Conservation (phyloP, 2,113 vertebrate genomes). For the Crotalus horridus region DNA sequence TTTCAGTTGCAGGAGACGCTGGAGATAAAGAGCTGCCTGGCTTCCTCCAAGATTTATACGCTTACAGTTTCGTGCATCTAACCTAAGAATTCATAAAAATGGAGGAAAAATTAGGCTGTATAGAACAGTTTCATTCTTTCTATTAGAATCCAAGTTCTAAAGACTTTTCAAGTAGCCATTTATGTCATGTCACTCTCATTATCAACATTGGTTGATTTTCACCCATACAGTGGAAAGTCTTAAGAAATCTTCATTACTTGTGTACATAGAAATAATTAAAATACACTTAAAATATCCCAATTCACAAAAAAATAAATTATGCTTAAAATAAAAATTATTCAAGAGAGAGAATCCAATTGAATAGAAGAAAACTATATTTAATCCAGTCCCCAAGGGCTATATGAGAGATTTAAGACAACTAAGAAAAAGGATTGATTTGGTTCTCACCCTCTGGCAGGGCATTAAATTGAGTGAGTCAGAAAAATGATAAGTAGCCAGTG, state of each 20-base stretch:
- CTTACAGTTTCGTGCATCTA: conserved; percentile 90
- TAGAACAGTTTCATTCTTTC: rapidly evolving
- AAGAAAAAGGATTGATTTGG: background rate
- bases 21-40: conserved; percentile 88
- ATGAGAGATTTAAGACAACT: background rate
- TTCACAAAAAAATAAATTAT: background rate
- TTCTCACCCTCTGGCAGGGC: background rate
- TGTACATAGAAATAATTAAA: background rate
- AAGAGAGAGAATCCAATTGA: background rate
- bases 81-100: conserved; percentile 61
- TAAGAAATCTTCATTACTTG: background rate
- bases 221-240: background rate
- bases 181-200: background rate
- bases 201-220: background rate
- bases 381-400: background rate
- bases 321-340: background rate
- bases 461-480: background rate
- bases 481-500: background rate
- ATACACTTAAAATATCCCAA: background rate
- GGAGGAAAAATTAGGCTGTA: background rate
- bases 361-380: background rate
- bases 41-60: conserved; percentile 92
- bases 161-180: background rate
- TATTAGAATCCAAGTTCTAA: background rate
- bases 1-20: conserved; percentile 94